These are phyloP conservation scores for Noctua pronuba DNA, from an alignment of 2,888 invertebrate species.

Conservation along the genomic window DNA sequence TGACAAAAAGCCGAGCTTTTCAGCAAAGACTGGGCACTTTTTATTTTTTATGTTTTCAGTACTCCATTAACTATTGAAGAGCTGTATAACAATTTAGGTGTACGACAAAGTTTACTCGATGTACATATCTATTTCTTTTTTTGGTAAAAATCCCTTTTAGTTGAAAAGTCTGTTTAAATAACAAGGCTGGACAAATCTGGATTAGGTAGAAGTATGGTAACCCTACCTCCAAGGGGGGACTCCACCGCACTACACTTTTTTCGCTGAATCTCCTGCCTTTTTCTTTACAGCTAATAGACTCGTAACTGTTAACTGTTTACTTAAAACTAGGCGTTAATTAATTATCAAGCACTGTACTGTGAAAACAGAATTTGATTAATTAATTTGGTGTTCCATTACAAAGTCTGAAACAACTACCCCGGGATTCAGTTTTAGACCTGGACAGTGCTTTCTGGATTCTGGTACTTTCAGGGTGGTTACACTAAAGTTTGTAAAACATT, in stretches of 20 bases:
- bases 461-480: neutral
- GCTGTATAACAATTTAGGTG: neutral
- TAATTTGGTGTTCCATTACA: slow-evolving; percentile 40
- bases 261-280: slow-evolving; percentile 59
- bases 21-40: neutral
- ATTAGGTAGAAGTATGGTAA: neutral
- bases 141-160: neutral
- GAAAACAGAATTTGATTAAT: slow-evolving; percentile 26
- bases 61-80: neutral
- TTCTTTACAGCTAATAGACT: slow-evolving; percentile 59
- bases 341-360: slow-evolving; percentile 44
- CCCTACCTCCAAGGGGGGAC: slow-evolving; percentile 51
- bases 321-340: slow-evolving; percentile 62
- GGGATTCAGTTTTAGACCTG: slow-evolving; percentile 14
- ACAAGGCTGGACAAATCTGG: neutral
- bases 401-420: slow-evolving; percentile 29
- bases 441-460: neutral
- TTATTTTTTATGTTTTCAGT: neutral
- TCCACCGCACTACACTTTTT: slow-evolving; percentile 35
- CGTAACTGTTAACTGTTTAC: slow-evolving; percentile 57
- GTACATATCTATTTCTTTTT: neutral
- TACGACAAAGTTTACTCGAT: neutral
- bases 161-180: neutral
- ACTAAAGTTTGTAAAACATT: neutral
- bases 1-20: neutral